Evolutionary conservation across 2,888 invertebrate species (phyloP).

Genomic region (Dryadula phaetusa): DNA sequence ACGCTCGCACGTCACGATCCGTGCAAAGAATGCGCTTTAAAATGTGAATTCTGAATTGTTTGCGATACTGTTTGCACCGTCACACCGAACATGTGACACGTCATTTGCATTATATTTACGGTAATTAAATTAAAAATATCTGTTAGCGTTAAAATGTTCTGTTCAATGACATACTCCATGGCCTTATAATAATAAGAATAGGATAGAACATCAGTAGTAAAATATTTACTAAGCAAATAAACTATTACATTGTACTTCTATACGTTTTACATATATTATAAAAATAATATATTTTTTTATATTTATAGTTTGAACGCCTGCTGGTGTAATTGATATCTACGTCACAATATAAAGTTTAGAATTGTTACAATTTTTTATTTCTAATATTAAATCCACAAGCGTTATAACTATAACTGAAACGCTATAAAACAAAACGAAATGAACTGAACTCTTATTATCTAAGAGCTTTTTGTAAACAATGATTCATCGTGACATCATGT

Average conservation of each 20-base stretch:
- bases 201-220: too few relatives aligned
- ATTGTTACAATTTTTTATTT: not conserved
- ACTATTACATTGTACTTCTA: too few relatives aligned
- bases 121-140: not conserved
- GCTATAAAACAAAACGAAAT: not conserved
- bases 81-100: conserved; percentile 7
- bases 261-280: too few relatives aligned
- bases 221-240: too few relatives aligned
- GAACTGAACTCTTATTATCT: conserved; percentile 33
- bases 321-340: not conserved
- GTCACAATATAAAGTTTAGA: not conserved
- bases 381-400: conserved; percentile 9
- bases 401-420: conserved; percentile 3
- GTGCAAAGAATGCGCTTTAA: conserved; percentile 31
- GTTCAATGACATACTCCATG: not conserved
- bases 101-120: conserved; percentile 2
- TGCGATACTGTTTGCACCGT: conserved; percentile 22
- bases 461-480: conserved; percentile 43
- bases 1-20: conserved; percentile 23
- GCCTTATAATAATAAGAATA: too few relatives aligned
- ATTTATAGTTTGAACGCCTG: not conserved
- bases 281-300: too few relatives aligned
- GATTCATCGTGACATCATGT: conserved; percentile 43
- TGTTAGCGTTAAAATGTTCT: not conserved
- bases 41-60: conserved; percentile 27